Evolutionary conservation across 2,888 invertebrate genomes (phyloP), one percentile per base, ranked within the genome.

Genomic region (Drosophila borborema): DNA sequence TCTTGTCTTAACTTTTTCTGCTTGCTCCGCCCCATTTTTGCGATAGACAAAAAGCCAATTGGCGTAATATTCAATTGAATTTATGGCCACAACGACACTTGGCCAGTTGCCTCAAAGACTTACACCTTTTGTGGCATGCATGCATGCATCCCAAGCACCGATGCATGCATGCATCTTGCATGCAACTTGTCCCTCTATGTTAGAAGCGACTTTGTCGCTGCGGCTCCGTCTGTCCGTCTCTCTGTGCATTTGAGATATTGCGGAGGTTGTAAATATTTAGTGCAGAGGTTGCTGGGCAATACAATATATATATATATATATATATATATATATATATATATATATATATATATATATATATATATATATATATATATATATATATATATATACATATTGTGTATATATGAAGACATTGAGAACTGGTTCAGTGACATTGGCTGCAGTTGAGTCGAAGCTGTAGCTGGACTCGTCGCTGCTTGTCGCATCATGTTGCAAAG

Each of bases 21-120:
- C 38, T 67, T 64, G 80, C 89, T 80, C 89, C 89, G 86, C 89
- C 83, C 89, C 84, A 72, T 77, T 84, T 80, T 78, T 69, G 77
- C 78, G 86, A 86, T 88, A 89, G 89, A 90, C 90, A 90, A 90
- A 82, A 81, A 83, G 81, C 86, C 85, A 91, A 87, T 90, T 90
- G 82, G 84, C 91, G 89, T 89, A 91, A 90, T 91, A 91, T 91
- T 87, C 90, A 91, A 90, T 91, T 90, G 90, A 89, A 91, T 90
- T 90, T 91, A 90, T 90, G 89, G 89, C 79, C 81, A 90, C 82
- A 86, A 82, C 90, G 83, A 90, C 86, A 89, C 90, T 90, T 82
- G 80, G 82, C 75, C 75, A 77, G 74, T 70, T 77, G 34, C 18
- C 36, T 51, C 51, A 51, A 31, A 69, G 58, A 63, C 51, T 67